A percentile compares a stretch with the other conserved stretches of the same genome.
Conservation (phyloP, 2,797 vertebrate species). For the Gambelia wislizenii region DNA sequence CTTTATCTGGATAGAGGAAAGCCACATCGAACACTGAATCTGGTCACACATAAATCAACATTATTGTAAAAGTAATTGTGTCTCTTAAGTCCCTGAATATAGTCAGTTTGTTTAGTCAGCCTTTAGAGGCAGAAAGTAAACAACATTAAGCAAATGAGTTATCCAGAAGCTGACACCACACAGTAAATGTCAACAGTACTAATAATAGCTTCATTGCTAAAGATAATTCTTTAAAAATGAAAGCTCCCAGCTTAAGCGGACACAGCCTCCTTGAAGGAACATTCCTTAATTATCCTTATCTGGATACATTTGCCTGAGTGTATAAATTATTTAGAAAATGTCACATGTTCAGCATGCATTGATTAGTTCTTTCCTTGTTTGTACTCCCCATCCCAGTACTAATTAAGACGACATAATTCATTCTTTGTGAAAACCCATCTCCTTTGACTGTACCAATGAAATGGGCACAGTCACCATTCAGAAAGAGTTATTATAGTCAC, state of each 20-base stretch:
- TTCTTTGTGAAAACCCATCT: constrained; percentile 5
- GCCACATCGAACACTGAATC: not conserved
- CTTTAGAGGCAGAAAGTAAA: not conserved
- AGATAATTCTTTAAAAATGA: constrained; percentile 13
- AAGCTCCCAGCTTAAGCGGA: not conserved
- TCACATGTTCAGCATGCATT: not conserved
- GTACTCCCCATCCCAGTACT: too few species aligned
- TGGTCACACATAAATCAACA: not conserved
- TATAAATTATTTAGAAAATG: not conserved
- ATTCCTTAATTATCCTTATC: not conserved
- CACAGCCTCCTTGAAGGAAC: accelerated
- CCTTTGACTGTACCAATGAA: not conserved
- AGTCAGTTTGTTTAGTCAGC: constrained; percentile 1
- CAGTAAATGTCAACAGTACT: constrained; percentile 21
- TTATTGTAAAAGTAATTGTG: not conserved
- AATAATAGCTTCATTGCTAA: constrained; percentile 2
- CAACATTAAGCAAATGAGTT: constrained; percentile 21
- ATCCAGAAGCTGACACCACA: constrained; percentile 44
- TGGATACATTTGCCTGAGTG: not conserved
- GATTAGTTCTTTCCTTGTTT: not conserved
- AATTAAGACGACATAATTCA: not conserved
- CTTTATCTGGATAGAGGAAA: not conserved
- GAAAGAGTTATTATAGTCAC: not conserved
- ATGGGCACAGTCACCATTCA: not conserved
- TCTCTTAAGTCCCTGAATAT: constrained; percentile 18